Evolutionary conservation across 2,797 vertebrate species (phyloP), one percentile per base, ranked within the genome.

Genomic region (Babyrousa celebensis): DNA sequence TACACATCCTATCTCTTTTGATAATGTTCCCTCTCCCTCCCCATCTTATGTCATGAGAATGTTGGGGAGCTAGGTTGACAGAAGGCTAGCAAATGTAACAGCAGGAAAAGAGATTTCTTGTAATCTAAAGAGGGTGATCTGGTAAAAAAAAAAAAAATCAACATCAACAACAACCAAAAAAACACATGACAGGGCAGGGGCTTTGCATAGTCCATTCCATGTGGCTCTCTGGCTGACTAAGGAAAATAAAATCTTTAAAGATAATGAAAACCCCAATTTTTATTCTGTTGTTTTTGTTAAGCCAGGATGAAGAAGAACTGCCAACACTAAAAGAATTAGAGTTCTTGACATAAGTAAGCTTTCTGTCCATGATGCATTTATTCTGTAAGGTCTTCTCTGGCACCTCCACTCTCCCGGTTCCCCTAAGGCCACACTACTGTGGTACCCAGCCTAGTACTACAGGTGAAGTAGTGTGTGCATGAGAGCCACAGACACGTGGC

Each of bases 221-320:
- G 11, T 52, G 43, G 40, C 17, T 75, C 87, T 48, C 29, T 14
- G 6, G n/a, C 15, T 94, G 18, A 67, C 63, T 79, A 75, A 85
- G 29, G 23, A 85, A 93, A 84, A 71, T 84, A 56, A 92, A 95
- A 77, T 71, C 25, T 84, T 29, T 68, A 68, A 74, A 72, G 36
- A 52, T 12, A 82, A 20, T 20, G 18, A 85, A 79, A 95, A 11
- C 10, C 52, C 14, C 71, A 27, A 27, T 21, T 84, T 60, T 67
- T 36, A 74, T 58, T 32, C 11, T 85, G 21, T 63, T 72, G 43
- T 54, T 79, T 91, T 74, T 43, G 5, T 43, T 62, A 91, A 60
- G 17, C 58, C 48, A 56, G 36, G 12, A 93, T n/a, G 91, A 21
- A 84, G 60, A 65, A 91, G 8, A 32, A 21, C 21, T 27, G 43